These are phyloP conservation scores for Trematocara macrostoma DNA, from an alignment of 2,113 vertebrate species.

Conservation along the genomic window DNA sequence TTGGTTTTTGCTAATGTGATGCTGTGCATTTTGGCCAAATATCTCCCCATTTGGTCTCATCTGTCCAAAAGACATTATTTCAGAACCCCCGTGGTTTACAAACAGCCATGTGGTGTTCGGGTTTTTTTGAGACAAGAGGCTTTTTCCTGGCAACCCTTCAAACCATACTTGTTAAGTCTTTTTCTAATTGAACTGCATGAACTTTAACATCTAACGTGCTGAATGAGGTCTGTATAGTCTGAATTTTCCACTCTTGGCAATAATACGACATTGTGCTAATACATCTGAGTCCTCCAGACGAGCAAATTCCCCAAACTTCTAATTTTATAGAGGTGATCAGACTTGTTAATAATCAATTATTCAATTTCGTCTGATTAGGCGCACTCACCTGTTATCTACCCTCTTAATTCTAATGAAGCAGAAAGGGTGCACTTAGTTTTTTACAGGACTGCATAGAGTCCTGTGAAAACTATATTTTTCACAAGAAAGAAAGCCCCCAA, in stretches of 20 bases:
- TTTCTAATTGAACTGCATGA: neutral
- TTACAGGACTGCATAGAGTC: neutral
- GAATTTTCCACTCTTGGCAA: neutral
- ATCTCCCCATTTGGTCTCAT: neutral
- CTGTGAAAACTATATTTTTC: neutral
- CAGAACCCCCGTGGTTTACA: neutral
- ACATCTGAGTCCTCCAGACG: neutral
- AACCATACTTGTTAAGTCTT: neutral
- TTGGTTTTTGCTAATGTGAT: neutral
- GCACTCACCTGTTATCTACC: neutral
- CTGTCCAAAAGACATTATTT: neutral
- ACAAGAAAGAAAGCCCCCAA: neutral
- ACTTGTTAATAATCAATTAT: neutral
- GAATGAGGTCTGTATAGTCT: neutral
- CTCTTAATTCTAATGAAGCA: neutral
- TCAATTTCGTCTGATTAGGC: neutral
- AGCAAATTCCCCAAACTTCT: neutral
- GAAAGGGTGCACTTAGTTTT: neutral
- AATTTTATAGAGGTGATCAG: neutral
- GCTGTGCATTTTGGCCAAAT: neutral
- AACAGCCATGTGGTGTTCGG: neutral
- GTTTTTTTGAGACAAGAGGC: fast-evolving
- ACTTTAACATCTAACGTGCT: neutral
- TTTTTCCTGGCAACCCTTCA: neutral
- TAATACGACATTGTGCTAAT: neutral